Conservation (phyloP, 2,888 invertebrate species). For the Conus canariensis region DNA sequence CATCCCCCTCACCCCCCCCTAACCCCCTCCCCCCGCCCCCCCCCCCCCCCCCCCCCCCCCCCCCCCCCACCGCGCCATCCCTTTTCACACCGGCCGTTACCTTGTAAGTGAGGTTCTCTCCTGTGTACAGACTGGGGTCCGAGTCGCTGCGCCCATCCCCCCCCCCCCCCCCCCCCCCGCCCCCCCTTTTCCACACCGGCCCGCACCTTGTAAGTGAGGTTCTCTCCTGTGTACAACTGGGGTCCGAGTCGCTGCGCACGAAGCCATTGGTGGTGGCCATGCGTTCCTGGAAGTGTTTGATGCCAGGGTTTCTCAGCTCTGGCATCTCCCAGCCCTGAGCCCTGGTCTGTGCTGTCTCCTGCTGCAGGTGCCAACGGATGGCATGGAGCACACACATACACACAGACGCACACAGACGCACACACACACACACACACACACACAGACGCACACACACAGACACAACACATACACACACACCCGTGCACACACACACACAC, state of each 20-base stretch:
- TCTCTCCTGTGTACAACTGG: constrained; percentile 60
- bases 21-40: neutral
- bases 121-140: constrained; percentile 61
- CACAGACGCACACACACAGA: too few species aligned
- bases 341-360: constrained; percentile 15
- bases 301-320: constrained; percentile 54
- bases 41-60: neutral
- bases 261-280: constrained; percentile 71
- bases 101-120: constrained; percentile 69
- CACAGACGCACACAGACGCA: neutral
- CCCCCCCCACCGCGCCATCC: neutral
- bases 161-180: neutral
- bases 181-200: neutral
- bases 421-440: neutral
- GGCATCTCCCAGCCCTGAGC: constrained; percentile 45
- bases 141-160: constrained; percentile 60
- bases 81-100: constrained; percentile 47
- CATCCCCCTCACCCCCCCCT: neutral
- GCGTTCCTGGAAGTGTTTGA: constrained; percentile 67
- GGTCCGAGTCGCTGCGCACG: constrained; percentile 70
- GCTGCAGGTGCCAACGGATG: neutral
- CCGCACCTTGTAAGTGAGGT: constrained; percentile 68
- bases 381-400: neutral
- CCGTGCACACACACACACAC: too few species aligned
- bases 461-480: too few species aligned